A percentile compares a stretch with the other conserved stretches of the same genome.
phyloP scores from a whole-genome alignment of 1,140 invertebrate genomes.

The Apis laboriosa region DNA sequence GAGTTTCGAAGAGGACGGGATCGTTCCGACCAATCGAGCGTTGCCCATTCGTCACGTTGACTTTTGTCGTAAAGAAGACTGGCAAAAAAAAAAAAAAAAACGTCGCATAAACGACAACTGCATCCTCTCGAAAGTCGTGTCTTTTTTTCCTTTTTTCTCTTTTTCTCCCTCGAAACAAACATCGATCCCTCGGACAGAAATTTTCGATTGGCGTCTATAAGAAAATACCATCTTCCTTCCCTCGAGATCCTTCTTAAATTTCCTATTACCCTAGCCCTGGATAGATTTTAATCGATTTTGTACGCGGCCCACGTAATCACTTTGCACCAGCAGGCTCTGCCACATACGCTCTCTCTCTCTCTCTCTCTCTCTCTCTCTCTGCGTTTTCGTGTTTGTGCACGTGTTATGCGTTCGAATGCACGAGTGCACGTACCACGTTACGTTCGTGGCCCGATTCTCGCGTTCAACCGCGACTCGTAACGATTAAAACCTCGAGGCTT shows the following conservation, averaged over 20 bases:
- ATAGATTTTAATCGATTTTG: conserved; percentile 80
- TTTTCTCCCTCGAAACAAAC: too few species aligned
- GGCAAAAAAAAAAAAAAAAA: neutral
- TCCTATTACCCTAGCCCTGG: conserved; percentile 41
- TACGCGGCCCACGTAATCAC: conserved; percentile 77
- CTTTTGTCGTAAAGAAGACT: conserved; percentile 35
- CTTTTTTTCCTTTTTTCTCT: neutral
- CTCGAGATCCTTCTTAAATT: conserved; percentile 73
- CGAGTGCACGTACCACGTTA: conserved; percentile 35
- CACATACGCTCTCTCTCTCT: conserved; percentile 27
- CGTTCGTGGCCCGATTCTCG: neutral
- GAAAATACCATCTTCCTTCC: neutral
- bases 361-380: neutral
- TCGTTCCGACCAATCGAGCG: conserved; percentile 37
- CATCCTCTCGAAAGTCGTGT: conserved; percentile 8
- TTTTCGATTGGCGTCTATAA: neutral
- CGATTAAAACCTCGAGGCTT: conserved; percentile 8
- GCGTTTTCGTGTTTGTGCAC: neutral
- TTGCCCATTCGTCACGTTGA: conserved; percentile 33
- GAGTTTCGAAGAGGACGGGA: neutral
- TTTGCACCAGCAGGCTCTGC: conserved; percentile 65
- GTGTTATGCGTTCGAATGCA: conserved; percentile 20
- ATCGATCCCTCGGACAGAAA: neutral
- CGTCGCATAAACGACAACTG: conserved; percentile 36
- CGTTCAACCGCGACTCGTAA: conserved; percentile 10